Percentiles rank a stretch among this genome's conserved stretches.
Conservation (phyloP, 2,113 vertebrate genomes). For the Acinonyx jubatus region DNA sequence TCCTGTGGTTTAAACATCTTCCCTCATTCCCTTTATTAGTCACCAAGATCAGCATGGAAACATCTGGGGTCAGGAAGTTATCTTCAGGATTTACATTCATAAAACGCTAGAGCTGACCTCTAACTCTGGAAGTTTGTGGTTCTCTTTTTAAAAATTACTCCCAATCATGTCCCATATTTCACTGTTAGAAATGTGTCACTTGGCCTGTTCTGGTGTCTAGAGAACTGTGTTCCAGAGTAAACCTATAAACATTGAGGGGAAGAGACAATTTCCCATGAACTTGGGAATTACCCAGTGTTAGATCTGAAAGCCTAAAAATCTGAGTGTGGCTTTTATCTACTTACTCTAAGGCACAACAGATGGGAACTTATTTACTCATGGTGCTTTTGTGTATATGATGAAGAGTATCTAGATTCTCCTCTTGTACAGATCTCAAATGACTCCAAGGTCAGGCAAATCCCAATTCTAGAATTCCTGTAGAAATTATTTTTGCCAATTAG, state of each 20-base stretch:
- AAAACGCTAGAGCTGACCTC: neutral
- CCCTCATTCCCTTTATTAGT: neutral
- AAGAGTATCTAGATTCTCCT: neutral
- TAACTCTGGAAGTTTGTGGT: neutral
- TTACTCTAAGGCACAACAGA: neutral
- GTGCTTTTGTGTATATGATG: neutral
- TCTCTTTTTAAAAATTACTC: neutral
- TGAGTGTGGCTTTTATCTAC: neutral
- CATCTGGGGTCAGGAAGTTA: neutral
- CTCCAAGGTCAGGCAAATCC: neutral
- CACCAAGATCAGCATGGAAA: neutral
- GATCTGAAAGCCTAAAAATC: conserved; percentile 16
- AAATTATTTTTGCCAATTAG: neutral
- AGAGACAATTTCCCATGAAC: neutral
- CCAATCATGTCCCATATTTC: neutral
- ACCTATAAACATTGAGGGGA: neutral
- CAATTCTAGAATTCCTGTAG: neutral
- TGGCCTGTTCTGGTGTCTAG: conserved; percentile 30
- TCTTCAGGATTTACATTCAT: conserved; percentile 6
- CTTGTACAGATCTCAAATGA: neutral
- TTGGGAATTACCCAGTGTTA: conserved; percentile 3
- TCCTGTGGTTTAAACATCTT: conserved; percentile 28
- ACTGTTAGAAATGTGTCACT: conserved; percentile 34
- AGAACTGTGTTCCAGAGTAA: conserved; percentile 57
- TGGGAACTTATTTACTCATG: neutral